phyloP scores from a whole-genome alignment of 2,888 invertebrate species.

The Lasioglossum malachurum region DNA sequence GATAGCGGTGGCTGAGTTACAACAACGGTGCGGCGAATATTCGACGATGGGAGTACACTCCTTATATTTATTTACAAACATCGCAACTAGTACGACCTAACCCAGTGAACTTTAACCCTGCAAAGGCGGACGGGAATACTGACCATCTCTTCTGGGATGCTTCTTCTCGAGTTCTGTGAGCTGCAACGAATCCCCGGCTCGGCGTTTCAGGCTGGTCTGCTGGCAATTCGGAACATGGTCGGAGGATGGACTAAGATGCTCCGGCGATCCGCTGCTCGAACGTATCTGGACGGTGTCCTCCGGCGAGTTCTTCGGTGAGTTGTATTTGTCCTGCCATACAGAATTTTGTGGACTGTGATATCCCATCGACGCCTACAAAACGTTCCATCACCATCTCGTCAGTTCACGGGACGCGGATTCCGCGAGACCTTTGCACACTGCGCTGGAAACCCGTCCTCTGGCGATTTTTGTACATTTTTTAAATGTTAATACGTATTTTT shows the following conservation, averaged over 20 bases:
- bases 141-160: conserved; percentile 80
- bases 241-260: conserved; percentile 62
- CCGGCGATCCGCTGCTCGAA: conserved; percentile 72
- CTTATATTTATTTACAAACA: neutral
- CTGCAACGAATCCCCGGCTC: conserved; percentile 75
- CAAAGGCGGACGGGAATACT: conserved; percentile 43
- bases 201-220: conserved; percentile 77
- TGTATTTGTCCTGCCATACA: conserved; percentile 82
- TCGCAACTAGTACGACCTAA: neutral
- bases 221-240: conserved; percentile 59
- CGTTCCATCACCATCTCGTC: conserved; percentile 38
- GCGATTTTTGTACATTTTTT: neutral
- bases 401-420: conserved; percentile 28
- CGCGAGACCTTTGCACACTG: neutral
- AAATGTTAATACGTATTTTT: neutral
- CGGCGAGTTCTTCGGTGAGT: conserved; percentile 74
- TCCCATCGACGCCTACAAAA: conserved; percentile 77
- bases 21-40: conserved; percentile 20
- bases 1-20: conserved; percentile 61
- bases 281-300: conserved; percentile 66
- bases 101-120: neutral
- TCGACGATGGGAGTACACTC: neutral
- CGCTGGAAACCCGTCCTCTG: neutral
- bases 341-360: conserved; percentile 77
- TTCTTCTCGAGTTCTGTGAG: conserved; percentile 80